phyloP scores from a whole-genome alignment of 2,797 vertebrate genomes.

The Serranus cabrilla region DNA sequence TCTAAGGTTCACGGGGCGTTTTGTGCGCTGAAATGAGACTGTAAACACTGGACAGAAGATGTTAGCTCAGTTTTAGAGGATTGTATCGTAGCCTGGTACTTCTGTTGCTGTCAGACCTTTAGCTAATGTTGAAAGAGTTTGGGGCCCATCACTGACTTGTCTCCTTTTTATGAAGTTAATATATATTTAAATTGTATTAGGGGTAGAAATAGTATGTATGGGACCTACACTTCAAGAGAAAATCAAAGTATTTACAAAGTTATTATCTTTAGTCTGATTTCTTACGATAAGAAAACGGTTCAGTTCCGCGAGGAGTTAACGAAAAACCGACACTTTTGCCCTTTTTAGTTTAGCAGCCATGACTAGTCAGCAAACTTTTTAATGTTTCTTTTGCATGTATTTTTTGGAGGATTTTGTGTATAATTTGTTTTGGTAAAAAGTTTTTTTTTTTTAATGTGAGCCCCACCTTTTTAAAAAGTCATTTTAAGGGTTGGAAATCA shows the following conservation, averaged over 20 bases:
- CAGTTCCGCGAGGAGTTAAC: constrained; percentile 43
- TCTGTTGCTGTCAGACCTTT: constrained; percentile 70
- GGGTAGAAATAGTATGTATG: constrained; percentile 70
- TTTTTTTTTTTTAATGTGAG: constrained; percentile 50
- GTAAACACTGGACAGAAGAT: constrained; percentile 71
- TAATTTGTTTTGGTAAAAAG: constrained; percentile 41
- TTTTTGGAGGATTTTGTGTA: constrained; percentile 64
- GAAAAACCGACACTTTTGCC: constrained; percentile 44
- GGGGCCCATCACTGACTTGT: constrained; percentile 55
- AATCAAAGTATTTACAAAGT: constrained; percentile 69
- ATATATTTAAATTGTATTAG: constrained; percentile 81
- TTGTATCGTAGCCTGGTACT: constrained; percentile 73
- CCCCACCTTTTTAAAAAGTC: constrained; percentile 47
- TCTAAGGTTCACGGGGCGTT: constrained; percentile 6
- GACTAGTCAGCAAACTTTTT: constrained; percentile 51
- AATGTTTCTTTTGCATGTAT: constrained; percentile 72
- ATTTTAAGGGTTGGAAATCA: constrained; percentile 67
- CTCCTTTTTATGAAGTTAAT: constrained; percentile 80
- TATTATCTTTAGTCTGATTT: constrained; percentile 63
- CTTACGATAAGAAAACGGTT: constrained; percentile 22
- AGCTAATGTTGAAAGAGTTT: constrained; percentile 58
- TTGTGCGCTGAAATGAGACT: constrained; percentile 50
- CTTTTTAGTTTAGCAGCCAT: constrained; percentile 63
- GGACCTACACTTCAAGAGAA: constrained; percentile 59
- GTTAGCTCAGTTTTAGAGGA: constrained; percentile 57